phyloP scores from a whole-genome alignment of 2,888 invertebrate genomes.

The Sycophila texana region DNA sequence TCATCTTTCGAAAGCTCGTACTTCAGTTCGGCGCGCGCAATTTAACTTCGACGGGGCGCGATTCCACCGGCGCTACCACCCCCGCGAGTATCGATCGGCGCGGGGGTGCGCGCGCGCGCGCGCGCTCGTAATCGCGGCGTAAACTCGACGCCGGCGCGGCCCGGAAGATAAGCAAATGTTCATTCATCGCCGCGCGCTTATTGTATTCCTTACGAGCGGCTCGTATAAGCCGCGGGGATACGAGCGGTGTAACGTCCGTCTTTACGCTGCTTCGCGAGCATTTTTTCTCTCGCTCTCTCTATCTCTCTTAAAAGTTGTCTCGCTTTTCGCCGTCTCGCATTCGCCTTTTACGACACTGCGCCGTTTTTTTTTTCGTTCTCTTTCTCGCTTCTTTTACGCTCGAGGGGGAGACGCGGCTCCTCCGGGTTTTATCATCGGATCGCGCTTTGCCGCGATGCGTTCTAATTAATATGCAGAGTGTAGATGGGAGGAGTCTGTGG shows the following conservation, averaged over 20 bases:
- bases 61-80: not conserved
- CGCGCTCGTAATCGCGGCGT: slow-evolving; percentile 42
- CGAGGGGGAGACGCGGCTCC: no score
- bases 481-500: no score
- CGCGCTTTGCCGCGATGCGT: no score
- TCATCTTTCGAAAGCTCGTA: slow-evolving; percentile 1
- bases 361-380: no score
- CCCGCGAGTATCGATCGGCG: slow-evolving; percentile 31
- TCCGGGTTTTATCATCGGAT: no score
- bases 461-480: no score
- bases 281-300: not conserved
- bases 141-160: slow-evolving; percentile 28
- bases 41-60: slow-evolving; percentile 27
- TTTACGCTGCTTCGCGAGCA: slow-evolving; percentile 27
- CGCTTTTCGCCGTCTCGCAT: not conserved
- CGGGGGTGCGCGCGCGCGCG: slow-evolving; percentile 5
- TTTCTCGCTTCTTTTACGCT: no score
- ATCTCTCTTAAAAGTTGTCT: slow-evolving; percentile 14
- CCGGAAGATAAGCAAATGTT: slow-evolving; percentile 49
- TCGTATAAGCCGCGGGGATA: slow-evolving; percentile 17
- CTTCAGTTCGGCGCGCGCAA: slow-evolving; percentile 31
- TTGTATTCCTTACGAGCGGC: slow-evolving; percentile 45
- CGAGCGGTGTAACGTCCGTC: slow-evolving; percentile 13
- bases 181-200: slow-evolving; percentile 40
- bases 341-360: no score